Conservation (phyloP, 2,797 vertebrate genomes). For the Siniperca obscura region DNA sequence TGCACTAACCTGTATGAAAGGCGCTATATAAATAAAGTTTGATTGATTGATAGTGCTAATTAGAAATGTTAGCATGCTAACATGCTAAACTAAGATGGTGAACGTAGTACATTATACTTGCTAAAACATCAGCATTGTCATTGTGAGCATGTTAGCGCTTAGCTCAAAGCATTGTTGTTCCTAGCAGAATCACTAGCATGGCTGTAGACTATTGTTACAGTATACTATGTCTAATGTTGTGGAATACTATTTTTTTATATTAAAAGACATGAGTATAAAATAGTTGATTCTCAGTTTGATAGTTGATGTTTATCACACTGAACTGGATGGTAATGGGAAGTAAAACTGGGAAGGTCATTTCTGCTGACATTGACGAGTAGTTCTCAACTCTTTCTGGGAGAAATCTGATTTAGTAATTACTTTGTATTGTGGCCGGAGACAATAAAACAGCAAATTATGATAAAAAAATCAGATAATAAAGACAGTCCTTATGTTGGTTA, state of each 20-base stretch:
- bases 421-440: neutral
- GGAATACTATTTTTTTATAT: neutral
- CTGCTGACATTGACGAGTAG: neutral
- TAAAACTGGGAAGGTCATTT: neutral
- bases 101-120: neutral
- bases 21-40: too few relatives aligned
- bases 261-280: neutral
- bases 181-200: neutral
- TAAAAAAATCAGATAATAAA: neutral
- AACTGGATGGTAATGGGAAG: slow-evolving; percentile 8
- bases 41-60: too few relatives aligned
- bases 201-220: neutral
- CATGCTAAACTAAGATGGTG: neutral
- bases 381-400: neutral
- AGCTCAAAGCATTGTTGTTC: neutral
- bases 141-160: too few relatives aligned
- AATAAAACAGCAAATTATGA: slow-evolving; percentile 22
- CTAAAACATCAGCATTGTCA: neutral
- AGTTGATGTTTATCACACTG: neutral
- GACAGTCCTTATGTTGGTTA: neutral
- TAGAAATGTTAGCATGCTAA: neutral
- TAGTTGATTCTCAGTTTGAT: neutral
- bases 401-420: neutral
- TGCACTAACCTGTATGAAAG: too few relatives aligned
- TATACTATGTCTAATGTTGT: neutral